Base-by-base conservation (phyloP, 2,113 vertebrate genomes). In the Brachirus orientalis region DNA sequence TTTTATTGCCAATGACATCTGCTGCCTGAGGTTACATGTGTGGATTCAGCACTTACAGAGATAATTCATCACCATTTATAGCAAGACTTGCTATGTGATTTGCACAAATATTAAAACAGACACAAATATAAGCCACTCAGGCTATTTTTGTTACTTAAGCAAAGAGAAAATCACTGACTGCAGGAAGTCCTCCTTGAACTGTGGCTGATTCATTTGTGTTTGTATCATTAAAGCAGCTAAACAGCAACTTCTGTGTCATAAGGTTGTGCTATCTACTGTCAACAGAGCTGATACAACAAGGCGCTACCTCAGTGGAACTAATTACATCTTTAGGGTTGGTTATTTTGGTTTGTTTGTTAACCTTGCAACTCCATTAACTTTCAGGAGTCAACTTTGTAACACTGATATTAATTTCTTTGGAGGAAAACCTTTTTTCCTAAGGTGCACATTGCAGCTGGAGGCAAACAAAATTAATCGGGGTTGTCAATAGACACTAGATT, bases 1-100 rank as follows among this genome's bases (percentile, higher is more conserved):
- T 82, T 82, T 83, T 75, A 75, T 79, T 75, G 80, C 43, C 76
- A 73, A 38, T 73, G 79, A 74, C 83, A 82, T 86, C 80, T 84
- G 78, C 69, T 84, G 80, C 80, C 65, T 37, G 33, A 55, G 72
- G 80, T 72, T 75, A 62, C 69, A 46, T 63, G 63, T 75, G 57
- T 48, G 54, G 47, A 52, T 57, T 16, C 69, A 62, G 54, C 61
- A 48, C 33, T 52, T 36, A 18, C 28, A 47, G 60, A 62, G 58
- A 81, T 64, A 81, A 75, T 17, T 54, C 72, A 76, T 22, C 18
- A 10, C 3, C 9, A 10, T 7, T 50, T 13, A 28, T 13, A 35
- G 44, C 50, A 51, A 41, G 64, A 44, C 46, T n/a, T 52, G 37
- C 22, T 61, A 40, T 54, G 17, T 48, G 62, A 77, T 64, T 54